A percentile compares a stretch with the other conserved stretches of the same genome.
Conservation (phyloP, 1,140 invertebrate genomes). For the Penaeus chinensis region DNA sequence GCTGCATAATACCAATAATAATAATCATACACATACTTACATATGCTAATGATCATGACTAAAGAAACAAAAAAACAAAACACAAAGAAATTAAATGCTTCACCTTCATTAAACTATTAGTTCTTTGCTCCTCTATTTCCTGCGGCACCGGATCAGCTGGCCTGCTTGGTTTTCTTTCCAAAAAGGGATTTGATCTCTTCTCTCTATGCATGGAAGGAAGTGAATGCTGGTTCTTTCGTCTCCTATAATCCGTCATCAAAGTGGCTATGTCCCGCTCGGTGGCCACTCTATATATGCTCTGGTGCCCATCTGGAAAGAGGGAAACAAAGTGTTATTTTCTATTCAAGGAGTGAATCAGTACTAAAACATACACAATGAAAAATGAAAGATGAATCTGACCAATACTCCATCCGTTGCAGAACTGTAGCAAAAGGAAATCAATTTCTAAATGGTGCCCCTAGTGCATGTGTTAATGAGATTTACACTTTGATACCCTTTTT, state of each 20-base stretch:
- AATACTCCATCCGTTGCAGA: too few relatives aligned
- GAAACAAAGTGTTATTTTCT: background rate
- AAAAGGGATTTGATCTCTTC: constrained; percentile 66
- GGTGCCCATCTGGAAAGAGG: constrained; percentile 50
- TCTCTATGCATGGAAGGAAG: constrained; percentile 68
- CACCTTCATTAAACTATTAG: constrained; percentile 83
- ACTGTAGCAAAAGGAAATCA: too few relatives aligned
- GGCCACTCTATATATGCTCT: constrained; percentile 71
- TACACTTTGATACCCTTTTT: too few relatives aligned
- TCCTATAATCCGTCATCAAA: constrained; percentile 75
- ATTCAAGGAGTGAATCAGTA: too few relatives aligned
- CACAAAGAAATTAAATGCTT: constrained; percentile 39
- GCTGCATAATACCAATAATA: too few relatives aligned
- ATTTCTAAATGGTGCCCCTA: too few relatives aligned
- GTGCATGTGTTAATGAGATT: too few relatives aligned
- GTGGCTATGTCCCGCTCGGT: constrained; percentile 71
- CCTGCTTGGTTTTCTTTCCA: constrained; percentile 40
- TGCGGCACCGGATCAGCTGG: constrained; percentile 70
- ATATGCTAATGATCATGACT: too few relatives aligned
- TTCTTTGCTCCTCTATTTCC: constrained; percentile 81
- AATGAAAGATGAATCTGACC: too few relatives aligned
- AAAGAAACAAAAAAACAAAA: too few relatives aligned
- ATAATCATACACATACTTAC: too few relatives aligned
- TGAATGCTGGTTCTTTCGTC: constrained; percentile 73
- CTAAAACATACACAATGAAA: too few relatives aligned